These are phyloP conservation scores for Eospalax fontanierii DNA, from an alignment of 2,797 vertebrate genomes.

Conservation along the genomic window DNA sequence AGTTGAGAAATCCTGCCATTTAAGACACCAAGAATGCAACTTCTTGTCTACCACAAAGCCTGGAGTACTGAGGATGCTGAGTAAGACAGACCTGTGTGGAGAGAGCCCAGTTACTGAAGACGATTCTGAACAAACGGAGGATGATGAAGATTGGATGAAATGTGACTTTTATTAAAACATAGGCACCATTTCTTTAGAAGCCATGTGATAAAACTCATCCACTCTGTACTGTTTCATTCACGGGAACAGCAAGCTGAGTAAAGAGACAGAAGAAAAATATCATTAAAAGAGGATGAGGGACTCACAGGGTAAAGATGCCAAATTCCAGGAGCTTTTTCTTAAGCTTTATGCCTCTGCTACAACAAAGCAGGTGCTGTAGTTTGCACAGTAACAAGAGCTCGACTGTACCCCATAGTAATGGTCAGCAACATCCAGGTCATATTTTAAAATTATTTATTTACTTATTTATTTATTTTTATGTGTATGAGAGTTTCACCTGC, in stretches of 20 bases:
- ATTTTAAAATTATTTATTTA: neutral
- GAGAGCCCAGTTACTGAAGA: neutral
- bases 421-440: neutral
- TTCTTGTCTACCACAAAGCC: neutral
- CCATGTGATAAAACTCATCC: neutral
- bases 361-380: neutral
- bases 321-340: neutral
- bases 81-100: neutral
- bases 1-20: neutral
- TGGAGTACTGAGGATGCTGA: neutral
- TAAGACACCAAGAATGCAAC: slow-evolving; percentile 16
- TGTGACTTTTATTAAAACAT: neutral
- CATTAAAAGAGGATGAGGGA: neutral
- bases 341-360: neutral
- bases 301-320: neutral
- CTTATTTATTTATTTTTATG: too few species aligned
- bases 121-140: slow-evolving; percentile 2
- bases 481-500: too few species aligned
- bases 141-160: neutral
- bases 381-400: neutral
- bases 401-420: too few species aligned
- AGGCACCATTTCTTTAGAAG: neutral
- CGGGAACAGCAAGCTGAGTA: neutral
- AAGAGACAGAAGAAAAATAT: neutral
- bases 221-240: neutral